phyloP scores from a whole-genome alignment of 2,113 vertebrate genomes.

The Stigmatopora argus region DNA sequence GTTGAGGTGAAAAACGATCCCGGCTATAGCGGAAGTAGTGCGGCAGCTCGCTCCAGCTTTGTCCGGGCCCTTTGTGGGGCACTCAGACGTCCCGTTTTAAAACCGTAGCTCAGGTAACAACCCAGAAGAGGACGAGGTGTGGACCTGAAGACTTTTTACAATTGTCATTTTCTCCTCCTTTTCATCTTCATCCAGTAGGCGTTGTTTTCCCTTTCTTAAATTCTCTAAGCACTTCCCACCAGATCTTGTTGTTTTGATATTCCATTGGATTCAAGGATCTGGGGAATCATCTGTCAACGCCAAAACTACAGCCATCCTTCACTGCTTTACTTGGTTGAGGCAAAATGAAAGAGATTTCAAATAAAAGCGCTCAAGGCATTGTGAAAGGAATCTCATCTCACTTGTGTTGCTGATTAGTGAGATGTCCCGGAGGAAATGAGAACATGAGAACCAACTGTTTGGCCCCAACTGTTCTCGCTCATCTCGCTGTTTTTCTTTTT shows the following conservation, averaged over 20 bases:
- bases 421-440: conserved; percentile 76
- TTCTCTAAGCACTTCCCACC: not conserved
- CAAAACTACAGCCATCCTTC: conserved; percentile 6
- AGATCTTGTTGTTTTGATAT: not conserved
- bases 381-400: not conserved
- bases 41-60: conserved; percentile 47
- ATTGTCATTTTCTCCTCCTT: not conserved
- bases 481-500: not conserved
- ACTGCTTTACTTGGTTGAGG: not conserved
- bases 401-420: conserved; percentile 29
- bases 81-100: conserved; percentile 35
- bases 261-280: conserved; percentile 31
- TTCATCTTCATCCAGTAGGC: no score
- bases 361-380: not conserved
- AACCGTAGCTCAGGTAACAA: conserved; percentile 61
- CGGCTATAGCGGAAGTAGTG: conserved; percentile 56
- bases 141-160: conserved; percentile 17
- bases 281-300: conserved; percentile 53
- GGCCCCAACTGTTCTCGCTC: not conserved
- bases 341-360: not conserved
- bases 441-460: conserved; percentile 53
- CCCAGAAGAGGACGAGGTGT: conserved; percentile 12
- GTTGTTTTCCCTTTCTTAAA: no score
- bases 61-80: conserved; percentile 57
- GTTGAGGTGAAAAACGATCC: conserved; percentile 67